Percentiles rank a stretch among this genome's conserved stretches.
Evolutionary conservation across 2,797 vertebrate species (phyloP).

Genomic region (Galago senegalensis): DNA sequence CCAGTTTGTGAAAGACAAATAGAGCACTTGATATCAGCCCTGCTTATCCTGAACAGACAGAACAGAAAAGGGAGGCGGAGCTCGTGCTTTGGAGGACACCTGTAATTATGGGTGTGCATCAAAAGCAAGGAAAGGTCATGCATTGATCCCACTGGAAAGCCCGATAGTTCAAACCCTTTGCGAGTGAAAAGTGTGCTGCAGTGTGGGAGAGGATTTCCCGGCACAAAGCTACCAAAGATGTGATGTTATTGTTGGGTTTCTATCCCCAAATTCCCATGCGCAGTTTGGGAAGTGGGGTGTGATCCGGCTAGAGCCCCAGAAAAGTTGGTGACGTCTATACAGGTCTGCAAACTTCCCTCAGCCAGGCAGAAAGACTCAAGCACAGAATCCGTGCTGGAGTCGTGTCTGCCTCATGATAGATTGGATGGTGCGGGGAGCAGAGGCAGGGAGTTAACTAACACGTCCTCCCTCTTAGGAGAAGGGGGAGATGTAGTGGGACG

Average conservation of each 20-base stretch:
- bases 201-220: background rate
- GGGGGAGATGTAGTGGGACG: background rate
- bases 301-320: background rate
- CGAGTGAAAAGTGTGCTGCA: background rate
- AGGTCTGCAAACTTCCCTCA: background rate
- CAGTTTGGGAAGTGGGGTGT: background rate
- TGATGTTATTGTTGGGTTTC: background rate
- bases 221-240: background rate
- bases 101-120: constrained; percentile 11
- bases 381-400: background rate
- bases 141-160: background rate
- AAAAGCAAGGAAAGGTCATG: constrained; percentile 18
- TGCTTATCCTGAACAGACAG: background rate
- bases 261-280: background rate
- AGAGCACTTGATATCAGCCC: background rate
- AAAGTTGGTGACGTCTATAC: background rate
- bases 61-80: background rate
- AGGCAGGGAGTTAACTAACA: background rate
- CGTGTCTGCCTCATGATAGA: background rate
- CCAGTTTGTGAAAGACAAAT: background rate
- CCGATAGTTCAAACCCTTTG: background rate
- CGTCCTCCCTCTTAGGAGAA: background rate
- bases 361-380: background rate
- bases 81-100: background rate
- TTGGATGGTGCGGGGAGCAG: background rate